phyloP scores from a whole-genome alignment of 2,888 invertebrate genomes.

The Galeruca laticollis region DNA sequence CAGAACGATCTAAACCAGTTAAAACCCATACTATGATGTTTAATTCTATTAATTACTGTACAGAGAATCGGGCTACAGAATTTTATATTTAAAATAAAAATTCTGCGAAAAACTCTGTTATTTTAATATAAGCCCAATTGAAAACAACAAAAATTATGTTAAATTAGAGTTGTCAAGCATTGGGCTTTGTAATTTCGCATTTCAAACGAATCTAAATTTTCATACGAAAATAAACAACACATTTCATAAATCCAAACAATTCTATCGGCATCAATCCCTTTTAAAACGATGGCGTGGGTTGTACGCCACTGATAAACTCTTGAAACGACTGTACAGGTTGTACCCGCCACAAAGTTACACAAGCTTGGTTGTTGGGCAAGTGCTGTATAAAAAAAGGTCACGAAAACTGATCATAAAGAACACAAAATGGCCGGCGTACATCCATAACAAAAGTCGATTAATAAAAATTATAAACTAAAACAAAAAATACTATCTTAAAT shows the following conservation, averaged over 20 bases:
- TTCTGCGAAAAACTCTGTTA: constrained; percentile 45
- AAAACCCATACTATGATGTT: too few species aligned
- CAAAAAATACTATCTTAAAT: not conserved
- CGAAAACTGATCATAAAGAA: constrained; percentile 24
- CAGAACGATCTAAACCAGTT: too few species aligned
- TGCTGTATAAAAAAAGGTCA: constrained; percentile 26
- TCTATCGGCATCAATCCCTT: constrained; percentile 6
- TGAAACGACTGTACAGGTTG: constrained; percentile 40
- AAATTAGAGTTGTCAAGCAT: constrained; percentile 42
- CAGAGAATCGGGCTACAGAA: constrained; percentile 48
- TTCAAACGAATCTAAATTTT: not conserved
- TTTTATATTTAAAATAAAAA: constrained; percentile 29
- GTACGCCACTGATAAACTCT: constrained; percentile 34
- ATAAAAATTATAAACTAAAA: too few species aligned
- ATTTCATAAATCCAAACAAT: constrained; percentile 5
- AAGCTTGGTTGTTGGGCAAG: constrained; percentile 27
- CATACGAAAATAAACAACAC: not conserved
- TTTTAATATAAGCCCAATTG: constrained; percentile 46
- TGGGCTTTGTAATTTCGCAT: constrained; percentile 26
- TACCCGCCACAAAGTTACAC: constrained; percentile 34
- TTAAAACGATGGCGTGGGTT: constrained; percentile 17
- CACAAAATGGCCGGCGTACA: constrained; percentile 32
- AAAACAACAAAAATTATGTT: constrained; percentile 40
- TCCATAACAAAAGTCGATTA: not conserved
- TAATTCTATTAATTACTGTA: too few species aligned